These are phyloP conservation scores for Phalacrocorax carbo DNA, from an alignment of 2,113 vertebrate species.

Conservation along the genomic window DNA sequence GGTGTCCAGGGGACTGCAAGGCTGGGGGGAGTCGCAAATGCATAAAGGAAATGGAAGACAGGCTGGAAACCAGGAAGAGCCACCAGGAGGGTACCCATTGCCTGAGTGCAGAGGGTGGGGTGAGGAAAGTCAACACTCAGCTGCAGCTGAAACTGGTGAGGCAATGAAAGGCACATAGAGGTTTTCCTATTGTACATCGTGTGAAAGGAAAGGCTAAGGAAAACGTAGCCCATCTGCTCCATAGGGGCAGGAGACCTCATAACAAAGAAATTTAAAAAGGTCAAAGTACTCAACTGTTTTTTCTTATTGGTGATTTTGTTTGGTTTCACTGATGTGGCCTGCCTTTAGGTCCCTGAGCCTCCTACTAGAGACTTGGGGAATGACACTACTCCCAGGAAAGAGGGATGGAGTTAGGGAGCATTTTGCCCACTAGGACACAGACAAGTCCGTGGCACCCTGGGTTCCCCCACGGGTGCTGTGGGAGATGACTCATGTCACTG, in stretches of 20 bases:
- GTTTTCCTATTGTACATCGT: neutral
- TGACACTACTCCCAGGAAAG: neutral
- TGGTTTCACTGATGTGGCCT: neutral
- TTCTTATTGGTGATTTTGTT: neutral
- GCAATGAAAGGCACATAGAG: neutral
- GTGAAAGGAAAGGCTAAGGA: neutral
- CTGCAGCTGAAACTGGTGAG: neutral
- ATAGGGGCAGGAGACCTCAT: neutral
- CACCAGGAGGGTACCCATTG: neutral
- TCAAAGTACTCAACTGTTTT: neutral
- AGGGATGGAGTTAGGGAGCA: neutral
- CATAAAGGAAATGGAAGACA: neutral
- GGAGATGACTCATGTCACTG: neutral
- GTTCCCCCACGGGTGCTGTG: neutral
- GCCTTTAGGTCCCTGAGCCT: neutral
- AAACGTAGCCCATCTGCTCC: neutral
- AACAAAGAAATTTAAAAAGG: neutral
- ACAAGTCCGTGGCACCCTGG: neutral
- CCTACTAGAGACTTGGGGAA: neutral
- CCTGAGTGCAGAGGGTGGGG: neutral
- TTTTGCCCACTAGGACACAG: neutral
- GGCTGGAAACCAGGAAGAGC: neutral
- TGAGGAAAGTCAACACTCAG: neutral
- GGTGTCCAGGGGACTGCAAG: neutral
- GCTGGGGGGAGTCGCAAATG: rapidly evolving